Conservation (phyloP, 2,797 vertebrate species). For the Helicolenus hilgendorfi region DNA sequence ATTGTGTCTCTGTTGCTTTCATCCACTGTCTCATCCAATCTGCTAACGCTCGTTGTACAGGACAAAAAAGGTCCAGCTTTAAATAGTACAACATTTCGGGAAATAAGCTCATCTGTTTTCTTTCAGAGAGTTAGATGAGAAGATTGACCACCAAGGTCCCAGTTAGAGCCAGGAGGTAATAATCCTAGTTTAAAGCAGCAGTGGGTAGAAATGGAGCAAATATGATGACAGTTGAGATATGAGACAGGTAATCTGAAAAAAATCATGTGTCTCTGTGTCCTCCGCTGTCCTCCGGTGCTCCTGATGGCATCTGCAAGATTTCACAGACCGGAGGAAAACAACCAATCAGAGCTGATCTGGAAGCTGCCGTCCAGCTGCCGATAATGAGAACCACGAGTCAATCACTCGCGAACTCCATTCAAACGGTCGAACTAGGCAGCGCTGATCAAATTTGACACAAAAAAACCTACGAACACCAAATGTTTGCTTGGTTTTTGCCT, state of each 20-base stretch:
- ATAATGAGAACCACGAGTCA: too few relatives aligned
- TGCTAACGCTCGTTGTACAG: not conserved
- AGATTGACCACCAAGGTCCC: not conserved
- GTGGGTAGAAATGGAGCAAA: not conserved
- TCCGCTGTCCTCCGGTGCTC: too few relatives aligned
- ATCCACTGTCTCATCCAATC: not conserved
- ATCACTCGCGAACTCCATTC: too few relatives aligned
- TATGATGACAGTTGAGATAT: too few relatives aligned
- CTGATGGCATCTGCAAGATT: too few relatives aligned
- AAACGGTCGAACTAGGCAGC: too few relatives aligned
- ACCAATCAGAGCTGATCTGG: too few relatives aligned
- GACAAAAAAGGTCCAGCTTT: not conserved
- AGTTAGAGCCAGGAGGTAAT: not conserved
- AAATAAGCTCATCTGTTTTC: not conserved
- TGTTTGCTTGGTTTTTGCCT: not conserved
- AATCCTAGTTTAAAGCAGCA: not conserved
- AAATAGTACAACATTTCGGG: not conserved
- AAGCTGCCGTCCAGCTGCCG: too few relatives aligned
- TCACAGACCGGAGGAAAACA: too few relatives aligned
- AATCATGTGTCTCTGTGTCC: too few relatives aligned
- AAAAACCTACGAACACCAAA: too few relatives aligned
- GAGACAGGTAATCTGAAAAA: not conserved
- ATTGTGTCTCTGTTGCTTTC: slow-evolving; percentile 12
- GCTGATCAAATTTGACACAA: too few relatives aligned
- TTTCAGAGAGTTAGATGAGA: not conserved